phyloP scores from a whole-genome alignment of 2,888 invertebrate species.

The Lottia gigantea region DNA sequence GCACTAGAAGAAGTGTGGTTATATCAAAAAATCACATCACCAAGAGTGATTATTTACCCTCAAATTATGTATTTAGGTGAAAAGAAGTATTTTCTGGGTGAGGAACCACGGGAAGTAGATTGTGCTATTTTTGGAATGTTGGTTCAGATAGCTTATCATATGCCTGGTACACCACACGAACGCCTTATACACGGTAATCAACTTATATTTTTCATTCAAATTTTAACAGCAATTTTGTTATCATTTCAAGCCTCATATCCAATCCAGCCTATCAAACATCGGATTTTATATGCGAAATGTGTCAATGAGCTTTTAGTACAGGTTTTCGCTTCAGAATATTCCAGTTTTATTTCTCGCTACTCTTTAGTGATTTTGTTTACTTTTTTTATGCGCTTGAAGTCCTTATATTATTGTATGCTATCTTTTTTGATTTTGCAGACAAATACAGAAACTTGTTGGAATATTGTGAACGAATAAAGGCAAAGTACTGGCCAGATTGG shows the following conservation, averaged over 20 bases:
- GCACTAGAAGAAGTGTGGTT: too few relatives aligned
- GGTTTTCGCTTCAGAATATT: too few relatives aligned
- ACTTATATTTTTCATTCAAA: too few relatives aligned
- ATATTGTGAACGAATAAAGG: conserved; percentile 63
- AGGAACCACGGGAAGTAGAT: conserved; percentile 62
- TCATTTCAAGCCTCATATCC: background rate
- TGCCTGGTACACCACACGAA: conserved; percentile 48
- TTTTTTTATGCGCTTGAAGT: too few relatives aligned
- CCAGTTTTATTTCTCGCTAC: too few relatives aligned
- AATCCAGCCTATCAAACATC: too few relatives aligned
- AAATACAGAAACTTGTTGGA: conserved; percentile 56
- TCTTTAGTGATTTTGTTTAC: too few relatives aligned
- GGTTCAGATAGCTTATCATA: conserved; percentile 63
- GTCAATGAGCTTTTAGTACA: too few relatives aligned
- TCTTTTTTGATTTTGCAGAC: conserved; percentile 44
- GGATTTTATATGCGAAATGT: background rate
- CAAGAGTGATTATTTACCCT: too few relatives aligned
- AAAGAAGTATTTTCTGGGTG: conserved; percentile 61
- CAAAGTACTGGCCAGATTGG: conserved; percentile 67
- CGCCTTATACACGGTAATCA: conserved; percentile 41
- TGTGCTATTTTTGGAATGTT: conserved; percentile 68
- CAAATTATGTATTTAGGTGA: conserved; percentile 30
- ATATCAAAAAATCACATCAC: too few relatives aligned
- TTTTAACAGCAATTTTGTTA: too few relatives aligned
- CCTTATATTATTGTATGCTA: background rate